Conservation (phyloP, 2,113 vertebrate genomes). For the Chaenocephalus aceratus region DNA sequence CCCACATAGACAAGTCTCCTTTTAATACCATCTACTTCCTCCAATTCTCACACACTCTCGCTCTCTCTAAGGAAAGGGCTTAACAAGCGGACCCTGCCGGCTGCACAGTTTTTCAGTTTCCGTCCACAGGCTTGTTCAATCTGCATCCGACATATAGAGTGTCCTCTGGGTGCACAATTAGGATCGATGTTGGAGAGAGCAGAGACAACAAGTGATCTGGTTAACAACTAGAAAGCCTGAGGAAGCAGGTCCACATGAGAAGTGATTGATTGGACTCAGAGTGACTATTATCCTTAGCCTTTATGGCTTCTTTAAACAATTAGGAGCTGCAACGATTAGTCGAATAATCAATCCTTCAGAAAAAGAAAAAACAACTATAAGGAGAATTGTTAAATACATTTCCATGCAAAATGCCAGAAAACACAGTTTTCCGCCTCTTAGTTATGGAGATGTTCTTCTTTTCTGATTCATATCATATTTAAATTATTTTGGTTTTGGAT, state of each 20-base stretch:
- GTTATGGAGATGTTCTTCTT: no score
- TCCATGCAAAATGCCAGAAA: no score
- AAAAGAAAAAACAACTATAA: no score
- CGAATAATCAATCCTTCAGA: no score
- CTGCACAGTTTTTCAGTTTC: slow-evolving; percentile 17
- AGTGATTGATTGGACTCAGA: neutral
- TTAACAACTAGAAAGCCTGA: slow-evolving; percentile 18
- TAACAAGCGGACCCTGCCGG: slow-evolving; percentile 20
- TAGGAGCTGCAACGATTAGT: no score
- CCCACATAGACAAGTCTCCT: slow-evolving; percentile 23
- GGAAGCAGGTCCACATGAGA: slow-evolving; percentile 4
- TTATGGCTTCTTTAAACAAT: neutral
- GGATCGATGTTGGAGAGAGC: slow-evolving; percentile 39
- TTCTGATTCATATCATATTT: no score
- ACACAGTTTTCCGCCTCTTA: no score
- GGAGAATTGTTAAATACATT: no score
- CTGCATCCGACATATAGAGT: neutral
- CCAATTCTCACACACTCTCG: slow-evolving; percentile 11
- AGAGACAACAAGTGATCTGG: slow-evolving; percentile 34
- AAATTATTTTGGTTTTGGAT: no score
- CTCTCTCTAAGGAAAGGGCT: slow-evolving; percentile 7
- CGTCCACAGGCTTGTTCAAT: neutral
- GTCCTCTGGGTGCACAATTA: slow-evolving; percentile 40
- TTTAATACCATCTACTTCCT: slow-evolving; percentile 13
- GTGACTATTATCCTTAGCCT: neutral